These are phyloP conservation scores for Eupristina koningsbergeri DNA, from an alignment of 1,140 invertebrate genomes.

Conservation along the genomic window DNA sequence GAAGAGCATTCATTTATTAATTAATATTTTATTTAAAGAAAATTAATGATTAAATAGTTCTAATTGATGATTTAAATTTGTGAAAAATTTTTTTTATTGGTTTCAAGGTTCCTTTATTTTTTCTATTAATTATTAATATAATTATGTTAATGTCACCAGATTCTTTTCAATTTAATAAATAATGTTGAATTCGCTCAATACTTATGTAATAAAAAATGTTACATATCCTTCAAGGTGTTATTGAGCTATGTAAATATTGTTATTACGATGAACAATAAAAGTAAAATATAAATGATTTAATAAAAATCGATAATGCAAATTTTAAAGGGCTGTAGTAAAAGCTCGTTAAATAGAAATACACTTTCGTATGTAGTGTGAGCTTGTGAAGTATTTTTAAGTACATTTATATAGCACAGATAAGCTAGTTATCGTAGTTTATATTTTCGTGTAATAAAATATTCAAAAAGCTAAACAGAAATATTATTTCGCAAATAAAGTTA, in stretches of 20 bases:
- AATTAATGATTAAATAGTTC: too few species aligned
- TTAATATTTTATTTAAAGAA: background rate
- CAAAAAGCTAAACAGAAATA: constrained; percentile 44
- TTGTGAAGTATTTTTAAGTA: background rate
- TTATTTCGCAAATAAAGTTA: too few species aligned
- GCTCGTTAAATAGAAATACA: background rate
- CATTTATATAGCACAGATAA: background rate
- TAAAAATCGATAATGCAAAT: background rate
- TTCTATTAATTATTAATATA: too few species aligned
- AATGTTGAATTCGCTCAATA: background rate
- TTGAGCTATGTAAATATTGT: background rate
- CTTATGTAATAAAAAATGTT: background rate
- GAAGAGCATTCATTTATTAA: background rate
- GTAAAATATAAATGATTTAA: background rate
- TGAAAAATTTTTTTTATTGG: too few species aligned
- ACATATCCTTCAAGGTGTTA: background rate
- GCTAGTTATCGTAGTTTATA: background rate
- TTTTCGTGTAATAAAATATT: background rate
- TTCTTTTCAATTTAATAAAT: background rate
- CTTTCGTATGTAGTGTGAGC: background rate
- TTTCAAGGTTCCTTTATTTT: too few species aligned
- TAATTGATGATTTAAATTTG: too few species aligned
- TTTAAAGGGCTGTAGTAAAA: background rate
- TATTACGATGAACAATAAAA: background rate
- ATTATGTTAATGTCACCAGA: too few species aligned